Base-by-base conservation (phyloP, 2,113 vertebrate genomes). In the Colinus virginianus region DNA sequence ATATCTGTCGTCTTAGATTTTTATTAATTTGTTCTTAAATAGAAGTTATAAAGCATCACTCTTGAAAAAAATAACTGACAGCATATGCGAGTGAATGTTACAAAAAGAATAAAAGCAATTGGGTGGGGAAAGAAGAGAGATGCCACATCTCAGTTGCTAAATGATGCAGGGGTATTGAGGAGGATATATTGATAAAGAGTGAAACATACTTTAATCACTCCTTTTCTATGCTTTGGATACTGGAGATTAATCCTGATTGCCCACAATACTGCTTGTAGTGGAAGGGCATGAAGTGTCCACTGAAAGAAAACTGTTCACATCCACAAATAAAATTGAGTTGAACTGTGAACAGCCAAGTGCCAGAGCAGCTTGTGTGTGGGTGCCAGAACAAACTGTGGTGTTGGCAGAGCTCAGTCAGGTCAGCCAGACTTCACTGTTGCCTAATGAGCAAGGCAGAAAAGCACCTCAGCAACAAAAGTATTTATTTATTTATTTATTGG, bases 331-430 rank as follows among this genome's bases (percentile, higher is more conserved):
- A 82, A 59, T 63, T 75, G 38, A 2, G 13, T 25, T 70, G 16
- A 49, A 64, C 25, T 48, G 36, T 43, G 16, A 49, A 63, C 10
- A 25, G 5, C 3, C 8, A 69, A 62, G 67, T 11, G 14, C 23
- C 62, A 79, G 72, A 70, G 36, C 1, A 1, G 64, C 14, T 71
- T 79, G 51, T 0, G 0, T 26, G 30, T 63, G 32, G 4, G 30
- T 66, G 55, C 20, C 58, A 43, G 49, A 63, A 67, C 13, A 82
- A 34, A 78, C 8, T 67, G 11, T 17, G 3, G 0, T 75, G 70
- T 62, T 28, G 66, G 28, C 3, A 4, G 12, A 91, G 64, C 80
- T 66, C 34, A 6, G 8, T 70, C 58, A 58, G 19, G 40, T 20
- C 5, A 46, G 45, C 5, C 74, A 68, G 18, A 49, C 48, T 78